These are phyloP conservation scores for Chanos chanos DNA, from an alignment of 2,797 vertebrate species.

Conservation along the genomic window DNA sequence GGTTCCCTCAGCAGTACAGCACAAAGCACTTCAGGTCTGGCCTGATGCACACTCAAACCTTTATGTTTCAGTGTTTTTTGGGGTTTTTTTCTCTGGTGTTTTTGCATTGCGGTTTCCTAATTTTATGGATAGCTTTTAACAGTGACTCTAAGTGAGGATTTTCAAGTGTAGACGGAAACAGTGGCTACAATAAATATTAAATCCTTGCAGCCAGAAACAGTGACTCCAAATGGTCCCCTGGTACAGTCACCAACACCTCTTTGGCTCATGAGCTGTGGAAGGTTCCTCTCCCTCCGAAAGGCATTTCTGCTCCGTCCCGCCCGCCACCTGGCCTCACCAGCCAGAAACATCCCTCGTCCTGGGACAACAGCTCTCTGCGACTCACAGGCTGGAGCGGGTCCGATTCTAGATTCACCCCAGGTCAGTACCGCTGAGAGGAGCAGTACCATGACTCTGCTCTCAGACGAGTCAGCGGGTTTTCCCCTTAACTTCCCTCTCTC, in stretches of 20 bases:
- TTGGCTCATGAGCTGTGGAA: slow-evolving; percentile 99
- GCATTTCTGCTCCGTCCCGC: slow-evolving; percentile 90
- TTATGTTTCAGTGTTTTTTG: neutral
- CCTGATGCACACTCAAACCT: too few relatives aligned
- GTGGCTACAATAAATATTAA: too few relatives aligned
- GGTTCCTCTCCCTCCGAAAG: slow-evolving; percentile 95
- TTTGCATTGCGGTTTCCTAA: too few relatives aligned
- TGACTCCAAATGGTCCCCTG: slow-evolving; percentile 98
- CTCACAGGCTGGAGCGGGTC: slow-evolving; percentile 84
- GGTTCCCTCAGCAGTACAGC: slow-evolving; percentile 99
- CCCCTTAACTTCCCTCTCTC: too few relatives aligned
- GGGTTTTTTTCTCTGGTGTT: too few relatives aligned
- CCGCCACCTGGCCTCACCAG: slow-evolving; percentile 94
- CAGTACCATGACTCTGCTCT: too few relatives aligned
- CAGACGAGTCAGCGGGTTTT: too few relatives aligned
- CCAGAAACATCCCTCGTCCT: slow-evolving; percentile 90
- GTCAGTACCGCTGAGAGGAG: slow-evolving; percentile 63
- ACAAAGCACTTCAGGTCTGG: slow-evolving; percentile 99
- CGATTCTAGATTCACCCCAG: slow-evolving; percentile 94
- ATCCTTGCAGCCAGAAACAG: slow-evolving; percentile 86
- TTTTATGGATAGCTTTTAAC: too few relatives aligned
- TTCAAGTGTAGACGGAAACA: too few relatives aligned
- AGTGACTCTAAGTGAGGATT: too few relatives aligned
- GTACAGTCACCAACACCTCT: slow-evolving; percentile 93
- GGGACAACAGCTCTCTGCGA: slow-evolving; percentile 85